Base-by-base conservation (phyloP, 2,113 vertebrate species). In the Paracanthobrama guichenoti region DNA sequence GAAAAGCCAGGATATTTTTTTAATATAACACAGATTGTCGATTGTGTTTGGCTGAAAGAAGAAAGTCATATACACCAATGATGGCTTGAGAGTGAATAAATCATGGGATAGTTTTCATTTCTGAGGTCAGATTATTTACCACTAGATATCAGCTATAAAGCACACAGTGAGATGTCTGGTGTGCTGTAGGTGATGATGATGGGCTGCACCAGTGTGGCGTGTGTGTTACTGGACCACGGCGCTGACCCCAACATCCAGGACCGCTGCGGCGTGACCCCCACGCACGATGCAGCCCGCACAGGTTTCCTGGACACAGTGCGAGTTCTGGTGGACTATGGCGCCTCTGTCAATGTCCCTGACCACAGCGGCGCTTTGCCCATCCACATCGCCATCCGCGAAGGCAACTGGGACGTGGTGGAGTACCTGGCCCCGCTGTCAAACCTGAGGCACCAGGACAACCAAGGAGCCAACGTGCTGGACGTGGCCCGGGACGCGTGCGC, bases 121-220 rank as follows among this genome's bases (percentile, higher is more conserved):
- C 12, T 18, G 48, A 18, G 50, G 50, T 18, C 5, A 20, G 16
- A 53, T 53, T 0, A 6, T 53, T 53, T 53, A 53, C 50, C 6
- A 7, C 50, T 53, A 6, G 50, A 18, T 18, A 53, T 53, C 16
- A 8, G 18, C 12, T 20, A 8, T 55, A 55, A 55, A 55, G 53
- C 18, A 55, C 18, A 22, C 20, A 55, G 3, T 55, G 53, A 55
- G 53, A 55, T 66, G 14, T 48, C 1, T 35, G 6, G 22, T 53
- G 31, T 28, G 48, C 16, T 22, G 46, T 86, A 98, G 97, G 96
- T 96, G 39, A 97, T 98, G 97, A 97, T 97, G 96, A 96, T 97
- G 87, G 97, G 97, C 16, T 96, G 93, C 85, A 89, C 92, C 50
- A 87, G 90, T 6, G 88, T 97, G 0, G 96, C 96, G 0, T 79